phyloP scores from a whole-genome alignment of 2,888 invertebrate species.

The Dione juno region DNA sequence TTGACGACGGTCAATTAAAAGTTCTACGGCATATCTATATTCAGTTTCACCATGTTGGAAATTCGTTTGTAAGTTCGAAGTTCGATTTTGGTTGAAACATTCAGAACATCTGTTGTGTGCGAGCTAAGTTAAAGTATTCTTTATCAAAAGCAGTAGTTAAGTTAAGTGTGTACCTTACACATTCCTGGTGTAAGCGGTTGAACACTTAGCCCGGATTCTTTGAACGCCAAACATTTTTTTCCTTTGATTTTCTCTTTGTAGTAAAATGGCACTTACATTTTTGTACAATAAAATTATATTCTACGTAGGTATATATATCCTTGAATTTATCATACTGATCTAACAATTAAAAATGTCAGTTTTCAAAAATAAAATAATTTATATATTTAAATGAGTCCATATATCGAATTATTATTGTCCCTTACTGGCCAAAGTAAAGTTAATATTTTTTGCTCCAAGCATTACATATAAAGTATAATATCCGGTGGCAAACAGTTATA shows the following conservation, averaged over 20 bases:
- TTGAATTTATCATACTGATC: no score
- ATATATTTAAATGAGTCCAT: not conserved
- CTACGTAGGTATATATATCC: no score
- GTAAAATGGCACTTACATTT: no score
- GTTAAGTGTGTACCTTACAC: conserved; percentile 31
- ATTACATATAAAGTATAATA: not conserved
- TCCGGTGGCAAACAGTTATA: conserved; percentile 35
- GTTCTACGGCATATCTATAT: conserved; percentile 9
- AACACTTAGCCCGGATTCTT: conserved; percentile 42
- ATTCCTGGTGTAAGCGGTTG: conserved; percentile 40
- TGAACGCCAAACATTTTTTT: conserved; percentile 34
- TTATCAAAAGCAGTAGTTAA: conserved; percentile 38
- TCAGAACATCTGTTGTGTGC: conserved; percentile 29
- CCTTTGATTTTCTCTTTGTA: conserved; percentile 32
- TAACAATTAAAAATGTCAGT: no score
- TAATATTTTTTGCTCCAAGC: not conserved
- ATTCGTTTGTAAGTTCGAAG: not conserved
- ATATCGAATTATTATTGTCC: not conserved
- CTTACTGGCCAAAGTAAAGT: not conserved
- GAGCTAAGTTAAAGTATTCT: conserved; percentile 32
- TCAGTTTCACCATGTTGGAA: not conserved
- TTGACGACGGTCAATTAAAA: conserved; percentile 5
- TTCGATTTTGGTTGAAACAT: conserved; percentile 20
- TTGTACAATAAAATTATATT: no score
- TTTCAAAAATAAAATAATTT: not conserved